These are phyloP conservation scores for Disparrhopalites patrizii DNA, from an alignment of 2,888 invertebrate genomes.

Conservation along the genomic window DNA sequence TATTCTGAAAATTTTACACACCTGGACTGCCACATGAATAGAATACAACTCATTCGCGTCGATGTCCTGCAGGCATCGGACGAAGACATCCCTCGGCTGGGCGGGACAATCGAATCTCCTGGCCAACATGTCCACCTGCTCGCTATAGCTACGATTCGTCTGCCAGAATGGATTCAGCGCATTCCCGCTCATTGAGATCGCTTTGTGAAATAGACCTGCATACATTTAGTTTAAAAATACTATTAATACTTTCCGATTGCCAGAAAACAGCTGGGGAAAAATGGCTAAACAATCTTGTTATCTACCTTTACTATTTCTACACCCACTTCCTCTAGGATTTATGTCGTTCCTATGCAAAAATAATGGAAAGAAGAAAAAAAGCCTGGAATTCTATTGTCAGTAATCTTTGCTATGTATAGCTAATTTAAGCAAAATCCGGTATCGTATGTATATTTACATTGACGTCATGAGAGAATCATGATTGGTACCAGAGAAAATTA, in stretches of 20 bases:
- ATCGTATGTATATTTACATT: too few relatives aligned
- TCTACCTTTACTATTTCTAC: too few relatives aligned
- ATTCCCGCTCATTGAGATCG: slow-evolving; percentile 25
- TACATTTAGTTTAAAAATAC: background rate
- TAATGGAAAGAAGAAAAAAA: too few relatives aligned
- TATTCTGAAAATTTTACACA: background rate
- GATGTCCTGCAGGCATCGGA: slow-evolving; percentile 9
- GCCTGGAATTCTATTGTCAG: too few relatives aligned
- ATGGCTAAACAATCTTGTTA: too few relatives aligned
- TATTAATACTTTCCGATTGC: background rate
- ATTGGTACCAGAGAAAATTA: too few relatives aligned
- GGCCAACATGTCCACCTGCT: slow-evolving; percentile 18
- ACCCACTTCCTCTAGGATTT: too few relatives aligned
- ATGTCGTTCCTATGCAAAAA: too few relatives aligned
- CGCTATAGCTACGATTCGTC: slow-evolving; percentile 11
- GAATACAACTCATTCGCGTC: slow-evolving; percentile 4
- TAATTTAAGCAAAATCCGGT: too few relatives aligned
- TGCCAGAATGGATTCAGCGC: slow-evolving; percentile 23
- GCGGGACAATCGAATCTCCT: slow-evolving; percentile 11
- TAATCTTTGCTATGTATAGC: too few relatives aligned
- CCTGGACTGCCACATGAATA: slow-evolving; percentile 22
- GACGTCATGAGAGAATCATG: too few relatives aligned
- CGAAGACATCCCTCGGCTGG: background rate
- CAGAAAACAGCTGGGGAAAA: background rate
- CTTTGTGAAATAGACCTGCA: slow-evolving; percentile 22